These are phyloP conservation scores for Catostylus mosaicus DNA, from an alignment of 30 jellyfish, hydroid and myxozoan genomes.

Conservation along the genomic window DNA sequence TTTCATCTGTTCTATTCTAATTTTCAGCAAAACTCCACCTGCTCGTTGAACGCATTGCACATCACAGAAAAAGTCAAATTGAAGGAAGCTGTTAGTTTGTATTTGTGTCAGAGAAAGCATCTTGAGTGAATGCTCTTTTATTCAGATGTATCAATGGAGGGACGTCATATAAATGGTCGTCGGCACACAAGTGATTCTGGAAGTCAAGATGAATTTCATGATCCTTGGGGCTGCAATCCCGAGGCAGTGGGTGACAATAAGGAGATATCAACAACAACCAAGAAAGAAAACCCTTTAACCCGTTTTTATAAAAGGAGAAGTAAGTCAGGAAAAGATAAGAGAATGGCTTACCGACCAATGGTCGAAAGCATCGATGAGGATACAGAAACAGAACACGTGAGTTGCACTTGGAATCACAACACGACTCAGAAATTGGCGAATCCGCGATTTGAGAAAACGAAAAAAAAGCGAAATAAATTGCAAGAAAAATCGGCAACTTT, in stretches of 20 bases:
- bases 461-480: slow-evolving; percentile 29
- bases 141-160: too few species aligned
- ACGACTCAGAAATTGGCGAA: background rate
- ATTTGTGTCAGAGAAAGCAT: background rate
- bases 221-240: background rate
- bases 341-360: slow-evolving; percentile 24
- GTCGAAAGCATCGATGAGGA: slow-evolving; percentile 24
- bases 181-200: slow-evolving; percentile 6
- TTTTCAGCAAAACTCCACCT: background rate
- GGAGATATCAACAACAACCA: background rate
- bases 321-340: slow-evolving; percentile 6
- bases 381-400: background rate
- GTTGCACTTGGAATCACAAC: background rate
- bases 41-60: background rate
- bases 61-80: too few species aligned
- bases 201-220: too few species aligned
- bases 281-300: background rate
- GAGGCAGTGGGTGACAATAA: background rate
- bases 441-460: background rate
- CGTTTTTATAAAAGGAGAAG: slow-evolving; percentile 12
- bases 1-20: background rate
- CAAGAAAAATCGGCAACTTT: slow-evolving; percentile 49
- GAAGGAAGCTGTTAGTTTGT: too few species aligned
- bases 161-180: too few species aligned
- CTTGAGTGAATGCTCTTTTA: too few species aligned